Conservation (phyloP, 2,797 vertebrate species). For the Diglossa cyanea region DNA sequence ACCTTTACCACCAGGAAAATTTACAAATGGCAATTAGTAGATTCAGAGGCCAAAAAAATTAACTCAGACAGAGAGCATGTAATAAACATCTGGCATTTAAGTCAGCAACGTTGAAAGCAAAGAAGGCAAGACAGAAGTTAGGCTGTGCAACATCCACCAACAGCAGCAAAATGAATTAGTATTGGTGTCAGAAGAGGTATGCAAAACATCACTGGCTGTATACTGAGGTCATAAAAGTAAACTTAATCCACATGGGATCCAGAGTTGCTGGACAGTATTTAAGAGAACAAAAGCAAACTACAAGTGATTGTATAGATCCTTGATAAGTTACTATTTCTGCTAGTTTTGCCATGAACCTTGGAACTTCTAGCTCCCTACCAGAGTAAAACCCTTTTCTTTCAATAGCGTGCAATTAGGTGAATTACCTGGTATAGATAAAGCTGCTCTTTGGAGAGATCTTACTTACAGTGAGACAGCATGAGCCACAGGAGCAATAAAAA, state of each 20-base stretch:
- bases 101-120: not conserved
- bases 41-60: not conserved
- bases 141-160: not conserved
- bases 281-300: slow-evolving; percentile 18
- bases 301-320: not conserved
- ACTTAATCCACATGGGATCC: not conserved
- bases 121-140: not conserved
- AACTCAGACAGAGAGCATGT: not conserved
- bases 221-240: not conserved
- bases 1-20: slow-evolving; percentile 43
- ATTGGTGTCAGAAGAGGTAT: not conserved
- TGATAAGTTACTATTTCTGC: slow-evolving; percentile 48
- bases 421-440: slow-evolving; percentile 50
- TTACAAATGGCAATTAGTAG: slow-evolving; percentile 3
- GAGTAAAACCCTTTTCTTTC: slow-evolving; percentile 15
- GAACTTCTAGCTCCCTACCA: not conserved
- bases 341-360: slow-evolving; percentile 54
- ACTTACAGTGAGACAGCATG: not conserved
- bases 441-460: slow-evolving; percentile 1
- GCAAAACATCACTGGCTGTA: not conserved
- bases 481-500: slow-evolving; percentile 1
- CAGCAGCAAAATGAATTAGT: not conserved
- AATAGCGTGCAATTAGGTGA: slow-evolving; percentile 55
- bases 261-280: not conserved
- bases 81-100: slow-evolving; percentile 20